phyloP scores from a whole-genome alignment of 2,888 invertebrate species.

The Apamea epomidion region DNA sequence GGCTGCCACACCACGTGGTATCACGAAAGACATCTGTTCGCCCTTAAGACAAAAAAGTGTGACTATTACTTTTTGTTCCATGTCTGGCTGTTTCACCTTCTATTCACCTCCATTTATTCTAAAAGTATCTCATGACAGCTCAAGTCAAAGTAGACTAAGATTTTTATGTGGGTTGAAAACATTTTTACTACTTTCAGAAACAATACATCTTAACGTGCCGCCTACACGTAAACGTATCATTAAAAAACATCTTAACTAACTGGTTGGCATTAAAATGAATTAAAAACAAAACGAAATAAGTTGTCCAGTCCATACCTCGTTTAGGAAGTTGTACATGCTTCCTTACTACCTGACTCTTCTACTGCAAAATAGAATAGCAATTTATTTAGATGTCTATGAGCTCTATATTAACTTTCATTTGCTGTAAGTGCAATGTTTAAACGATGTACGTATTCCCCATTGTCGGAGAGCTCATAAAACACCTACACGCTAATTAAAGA shows the following conservation, averaged over 20 bases:
- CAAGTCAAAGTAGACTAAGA: conserved; percentile 29
- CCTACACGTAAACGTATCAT: conserved; percentile 65
- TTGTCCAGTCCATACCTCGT: conserved; percentile 37
- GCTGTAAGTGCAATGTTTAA: conserved; percentile 21
- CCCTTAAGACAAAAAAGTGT: conserved; percentile 57
- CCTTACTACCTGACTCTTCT: conserved; percentile 16
- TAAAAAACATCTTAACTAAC: conserved; percentile 64
- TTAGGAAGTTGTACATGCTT: conserved; percentile 35
- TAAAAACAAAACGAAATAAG: conserved; percentile 59
- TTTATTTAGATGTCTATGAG: conserved; percentile 18
- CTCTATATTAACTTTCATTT: conserved; percentile 34
- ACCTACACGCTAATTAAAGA: conserved; percentile 82
- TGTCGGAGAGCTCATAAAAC: conserved; percentile 72
- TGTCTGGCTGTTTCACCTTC: conserved; percentile 57
- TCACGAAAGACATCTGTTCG: conserved; percentile 54
- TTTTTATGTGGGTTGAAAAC: conserved; percentile 50
- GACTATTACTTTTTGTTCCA: conserved; percentile 49
- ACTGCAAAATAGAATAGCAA: background rate
- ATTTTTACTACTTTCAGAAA: conserved; percentile 63
- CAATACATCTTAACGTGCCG: conserved; percentile 57
- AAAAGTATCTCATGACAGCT: conserved; percentile 44
- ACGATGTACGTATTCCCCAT: conserved; percentile 48
- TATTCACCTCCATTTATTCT: conserved; percentile 53
- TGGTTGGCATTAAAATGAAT: conserved; percentile 66
- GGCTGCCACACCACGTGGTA: conserved; percentile 44